Evolutionary conservation across 1,140 invertebrate genomes (phyloP), one percentile per base, ranked within the genome.

Genomic region (Alviniconcha marisindica): DNA sequence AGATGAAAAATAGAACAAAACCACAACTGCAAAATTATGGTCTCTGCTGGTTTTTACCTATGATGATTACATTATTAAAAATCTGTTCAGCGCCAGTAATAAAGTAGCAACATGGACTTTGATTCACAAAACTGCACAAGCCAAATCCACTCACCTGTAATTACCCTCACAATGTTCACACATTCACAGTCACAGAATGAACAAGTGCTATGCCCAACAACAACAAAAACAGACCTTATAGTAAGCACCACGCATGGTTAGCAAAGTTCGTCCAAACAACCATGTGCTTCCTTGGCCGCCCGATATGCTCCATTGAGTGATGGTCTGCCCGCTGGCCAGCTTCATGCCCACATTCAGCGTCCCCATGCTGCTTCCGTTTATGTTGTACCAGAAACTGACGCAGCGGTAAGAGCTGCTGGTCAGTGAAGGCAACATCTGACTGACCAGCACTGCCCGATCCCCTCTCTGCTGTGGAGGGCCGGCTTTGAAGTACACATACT

Each of bases 401-500:
- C 90, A 91, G 56, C 86, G 74, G 5, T 86, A 78, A 36, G 76
- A 42, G 14, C 82, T 83, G 28, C 28, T 42, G 33, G 74, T 63
- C 48, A 87, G 77, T 60, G 78, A 80, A 10, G 79, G 60, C 18
- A 88, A 60, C 14, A 74, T 81, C 63, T 85, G 87, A 71, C 86
- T 90, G 78, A 81, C 56, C 36, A 90, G 82, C 40, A 88, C 78
- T n/a, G 90, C 90, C 54, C 87, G 86, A 73, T 91, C 87, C 7
- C 88, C 89, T 51, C 54, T 82, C 42, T 83, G 83, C 48, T 78
- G 92, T 0, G 95, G 95, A 0, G 85, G 76, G 7, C 96, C 95
- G 54, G 95, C 95, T 87, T 96, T 96, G 44, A 96, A 95, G 89
- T 96, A 96, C 93, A 96, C 95, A 84, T 89, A 90, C n/a, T 83